Evolutionary conservation across 2,888 invertebrate genomes (phyloP), one percentile per base, ranked within the genome.

Genomic region (Cenopis cana): DNA sequence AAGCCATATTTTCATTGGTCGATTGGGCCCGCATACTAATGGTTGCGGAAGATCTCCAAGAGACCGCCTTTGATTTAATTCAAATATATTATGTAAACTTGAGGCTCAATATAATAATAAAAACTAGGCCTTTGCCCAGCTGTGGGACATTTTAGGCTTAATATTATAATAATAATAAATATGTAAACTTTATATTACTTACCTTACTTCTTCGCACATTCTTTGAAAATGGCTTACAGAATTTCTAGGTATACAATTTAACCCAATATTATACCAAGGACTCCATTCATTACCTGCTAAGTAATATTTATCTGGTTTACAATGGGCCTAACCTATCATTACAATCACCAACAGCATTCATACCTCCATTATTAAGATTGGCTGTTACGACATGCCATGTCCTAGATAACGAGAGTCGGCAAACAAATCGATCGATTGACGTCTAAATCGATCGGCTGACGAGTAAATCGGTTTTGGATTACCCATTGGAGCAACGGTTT

Each of bases 291-390:
- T 18, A 46, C 29, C 12, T 2, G 55, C 55, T 54, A 54, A 64
- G 64, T 64, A 64, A 64, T 62, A 62, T 52, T 62, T 36, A 52
- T 38, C 52, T 64, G 52, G 38, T 54, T 38, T 38, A 64, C 64
- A 64, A 64, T 64, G n/a, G 54, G 20, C 29, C 65, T 46, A 65
- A 12, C 65, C 55, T 65, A 65, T 56, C 55, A 65, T 65, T 65
- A 68, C 68, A 68, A 60, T 59, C 59, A 24, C 41, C 60, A 57
- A 33, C 54, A 36, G 49, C 49, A 55, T 36, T 57, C 57, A 57
- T 61, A 54, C 71, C 66, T 36, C 54, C 61, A 71, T 67, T 71
- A 71, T 71, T 60, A 61, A 71, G 67, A 71, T 67, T 67, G 61
- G 55, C 36, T 18, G 61, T 71, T 71, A 55, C 71, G 33, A 64